Evolutionary conservation across 2,113 vertebrate genomes (phyloP).

Genomic region (Toxotes chatareus): DNA sequence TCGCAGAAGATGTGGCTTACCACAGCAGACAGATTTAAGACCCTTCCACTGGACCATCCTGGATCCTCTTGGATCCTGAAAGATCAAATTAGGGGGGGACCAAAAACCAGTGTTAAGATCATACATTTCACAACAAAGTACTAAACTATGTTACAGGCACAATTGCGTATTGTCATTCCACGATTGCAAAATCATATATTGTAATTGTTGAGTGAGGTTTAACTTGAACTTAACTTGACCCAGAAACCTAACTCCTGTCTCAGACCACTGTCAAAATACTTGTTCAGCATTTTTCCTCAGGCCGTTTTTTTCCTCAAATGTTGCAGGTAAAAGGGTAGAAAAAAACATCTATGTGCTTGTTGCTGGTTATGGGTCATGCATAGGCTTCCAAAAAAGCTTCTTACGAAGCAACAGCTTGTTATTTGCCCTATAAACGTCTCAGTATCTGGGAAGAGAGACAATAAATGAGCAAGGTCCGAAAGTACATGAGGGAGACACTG

Average conservation of each 20-base stretch:
- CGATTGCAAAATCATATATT: neutral
- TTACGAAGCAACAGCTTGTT: conserved; percentile 37
- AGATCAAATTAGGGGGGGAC: neutral
- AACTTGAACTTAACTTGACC: conserved; percentile 41
- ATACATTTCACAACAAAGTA: neutral
- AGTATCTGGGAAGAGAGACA: conserved; percentile 30
- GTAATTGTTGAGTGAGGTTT: neutral
- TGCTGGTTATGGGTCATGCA: conserved; percentile 14
- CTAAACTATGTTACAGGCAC: neutral
- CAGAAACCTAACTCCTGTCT: conserved; percentile 15
- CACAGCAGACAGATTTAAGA: conserved; percentile 89
- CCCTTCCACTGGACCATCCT: conserved; percentile 92
- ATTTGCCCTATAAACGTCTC: conserved; percentile 18
- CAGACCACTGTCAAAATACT: conserved; percentile 15
- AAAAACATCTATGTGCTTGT: conserved; percentile 35
- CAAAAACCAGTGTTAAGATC: neutral
- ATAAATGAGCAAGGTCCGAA: conserved; percentile 24
- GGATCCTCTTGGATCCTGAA: conserved; percentile 92
- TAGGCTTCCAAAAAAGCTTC: conserved; percentile 16
- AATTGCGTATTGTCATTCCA: neutral
- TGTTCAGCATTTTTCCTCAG: conserved; percentile 38
- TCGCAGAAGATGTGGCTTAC: conserved; percentile 75
- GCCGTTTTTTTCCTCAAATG: conserved; percentile 4
- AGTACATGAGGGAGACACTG: conserved; percentile 16
- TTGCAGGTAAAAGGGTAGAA: conserved; percentile 43